These are phyloP conservation scores for Anagrus nilaparvatae DNA, from an alignment of 1,140 invertebrate species.

Conservation along the genomic window DNA sequence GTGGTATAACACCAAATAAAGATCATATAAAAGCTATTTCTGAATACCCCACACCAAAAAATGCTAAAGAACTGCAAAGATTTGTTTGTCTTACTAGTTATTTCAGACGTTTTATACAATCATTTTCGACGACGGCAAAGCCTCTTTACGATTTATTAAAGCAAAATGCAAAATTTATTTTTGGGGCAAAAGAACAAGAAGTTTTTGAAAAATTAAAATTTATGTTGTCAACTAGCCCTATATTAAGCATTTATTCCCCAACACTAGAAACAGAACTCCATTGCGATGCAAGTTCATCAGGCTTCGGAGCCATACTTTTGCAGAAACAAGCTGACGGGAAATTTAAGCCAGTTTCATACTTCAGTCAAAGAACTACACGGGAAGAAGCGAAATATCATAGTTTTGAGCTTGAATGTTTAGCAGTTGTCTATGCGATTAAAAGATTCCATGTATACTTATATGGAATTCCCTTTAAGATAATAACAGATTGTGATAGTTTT, in stretches of 20 bases:
- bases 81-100: slow-evolving; percentile 31
- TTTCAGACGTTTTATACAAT: slow-evolving; percentile 27
- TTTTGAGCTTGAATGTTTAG: slow-evolving; percentile 18
- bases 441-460: slow-evolving; percentile 19
- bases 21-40: slow-evolving; percentile 25
- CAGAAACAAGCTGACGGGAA: slow-evolving; percentile 15
- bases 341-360: slow-evolving; percentile 23
- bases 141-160: slow-evolving; percentile 27
- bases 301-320: slow-evolving; percentile 23
- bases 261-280: slow-evolving; percentile 10
- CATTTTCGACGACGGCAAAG: slow-evolving; percentile 27
- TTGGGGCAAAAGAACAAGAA: slow-evolving; percentile 8
- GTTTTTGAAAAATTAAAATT: slow-evolving; percentile 10
- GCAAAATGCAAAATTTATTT: slow-evolving; percentile 19
- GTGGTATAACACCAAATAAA: slow-evolving; percentile 20
- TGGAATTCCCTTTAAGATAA: slow-evolving; percentile 13
- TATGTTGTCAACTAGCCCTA: slow-evolving; percentile 8
- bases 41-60: slow-evolving; percentile 22
- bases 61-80: slow-evolving; percentile 23
- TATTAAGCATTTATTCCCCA: slow-evolving; percentile 22
- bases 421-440: slow-evolving; percentile 18
- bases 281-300: slow-evolving; percentile 22
- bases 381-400: slow-evolving; percentile 3
- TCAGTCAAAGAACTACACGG: slow-evolving; percentile 17
- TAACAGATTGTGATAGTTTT: slow-evolving; percentile 7